Percentiles rank a stretch among this genome's conserved stretches.
These are phyloP conservation scores for Hirudo medicinalis DNA, from an alignment of 1,140 invertebrate species.

Conservation along the genomic window DNA sequence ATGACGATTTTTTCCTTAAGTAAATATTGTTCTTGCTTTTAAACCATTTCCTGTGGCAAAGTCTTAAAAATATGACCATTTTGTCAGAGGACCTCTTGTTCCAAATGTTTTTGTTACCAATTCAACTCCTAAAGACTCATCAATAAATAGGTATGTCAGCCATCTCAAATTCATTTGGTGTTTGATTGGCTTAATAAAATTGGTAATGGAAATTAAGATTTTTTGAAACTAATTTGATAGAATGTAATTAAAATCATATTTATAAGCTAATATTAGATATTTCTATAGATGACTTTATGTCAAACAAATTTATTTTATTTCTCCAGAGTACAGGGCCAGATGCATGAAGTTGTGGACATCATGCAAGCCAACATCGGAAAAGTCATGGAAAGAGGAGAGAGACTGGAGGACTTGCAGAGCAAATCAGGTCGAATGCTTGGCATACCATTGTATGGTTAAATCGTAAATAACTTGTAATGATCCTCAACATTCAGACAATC, in stretches of 20 bases:
- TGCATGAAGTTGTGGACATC: conserved; percentile 47
- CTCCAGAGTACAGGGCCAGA: conserved; percentile 44
- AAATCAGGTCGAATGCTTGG: conserved; percentile 38
- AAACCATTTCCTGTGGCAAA: neutral
- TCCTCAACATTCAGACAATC: conserved; percentile 7
- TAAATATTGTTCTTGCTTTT: neutral
- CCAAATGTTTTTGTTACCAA: conserved; percentile 9
- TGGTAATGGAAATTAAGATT: no score
- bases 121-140: neutral
- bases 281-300: neutral
- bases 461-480: neutral
- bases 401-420: conserved; percentile 46
- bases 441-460: neutral
- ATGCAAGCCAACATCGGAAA: conserved; percentile 49
- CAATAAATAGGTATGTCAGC: neutral
- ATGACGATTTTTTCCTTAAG: conserved; percentile 6
- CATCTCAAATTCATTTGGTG: no score
- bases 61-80: neutral
- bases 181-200: no score
- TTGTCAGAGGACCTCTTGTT: neutral
- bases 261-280: neutral
- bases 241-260: neutral
- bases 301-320: neutral
- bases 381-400: conserved; percentile 47
- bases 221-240: no score